Base-by-base conservation (phyloP, 2,113 vertebrate genomes). In the Ceyx melanurus region DNA sequence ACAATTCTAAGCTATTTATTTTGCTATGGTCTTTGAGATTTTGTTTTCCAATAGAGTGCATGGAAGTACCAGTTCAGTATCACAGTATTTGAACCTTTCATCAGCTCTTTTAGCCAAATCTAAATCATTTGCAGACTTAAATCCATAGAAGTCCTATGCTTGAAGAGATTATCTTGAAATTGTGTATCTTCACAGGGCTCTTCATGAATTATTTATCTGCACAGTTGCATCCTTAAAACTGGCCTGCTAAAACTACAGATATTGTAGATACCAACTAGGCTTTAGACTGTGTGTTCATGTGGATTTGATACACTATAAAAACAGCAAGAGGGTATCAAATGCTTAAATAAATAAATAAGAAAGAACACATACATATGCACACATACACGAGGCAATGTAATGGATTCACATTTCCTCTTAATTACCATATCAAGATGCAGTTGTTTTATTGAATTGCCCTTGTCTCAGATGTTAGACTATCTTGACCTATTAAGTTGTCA, bases 401-500 rank as follows among this genome's bases (percentile, higher is more conserved):
- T 97, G 96, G 97, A 97, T 97, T 97, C 97, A 95, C 97, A 98
- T 98, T 98, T 98, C 95, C 97, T 97, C 95, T 97, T 98, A 98
- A 98, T 98, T 98, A 98, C 96, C 97, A 97, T 97, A 97, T 98
- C 97, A 98, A 98, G 97, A 98, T 98, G 94, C 96, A 95, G 97
- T 97, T 98, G 97, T 98, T 98, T 98, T 98, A 98, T 98, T 98
- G 98, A 98, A 97, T 97, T 98, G 97, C 97, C 97, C 97, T 98
- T 97, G 98, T 98, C 98, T 98, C 98, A 98, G 97, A 98, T 98
- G 97, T 98, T 98, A 98, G 98, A 97, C 97, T 98, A 97, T 98
- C 97, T 97, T 98, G 97, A 98, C 97, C 98, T 98, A 98, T 98
- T 98, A 98, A 98, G 97, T 98, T 98, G 98, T 98, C 98, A 98